Evolutionary conservation across 2,797 vertebrate genomes (phyloP).

Genomic region (Florisuga fusca): DNA sequence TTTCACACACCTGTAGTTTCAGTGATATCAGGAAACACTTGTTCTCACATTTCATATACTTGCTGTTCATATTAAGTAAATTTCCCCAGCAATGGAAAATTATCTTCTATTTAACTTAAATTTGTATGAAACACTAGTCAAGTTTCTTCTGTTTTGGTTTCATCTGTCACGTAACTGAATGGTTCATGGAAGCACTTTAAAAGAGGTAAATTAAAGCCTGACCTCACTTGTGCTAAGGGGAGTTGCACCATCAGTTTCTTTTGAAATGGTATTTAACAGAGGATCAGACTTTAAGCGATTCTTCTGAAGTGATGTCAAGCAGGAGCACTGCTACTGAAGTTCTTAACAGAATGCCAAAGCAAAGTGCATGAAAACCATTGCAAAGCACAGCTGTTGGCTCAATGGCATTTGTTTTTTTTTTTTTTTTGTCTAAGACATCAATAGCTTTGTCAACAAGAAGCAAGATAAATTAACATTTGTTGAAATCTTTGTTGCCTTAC

Average conservation of each 20-base stretch:
- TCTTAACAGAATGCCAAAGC: neutral
- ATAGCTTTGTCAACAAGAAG: constrained; percentile 9
- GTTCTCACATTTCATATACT: neutral
- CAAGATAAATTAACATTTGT: neutral
- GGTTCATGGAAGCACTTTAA: neutral
- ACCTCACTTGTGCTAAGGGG: neutral
- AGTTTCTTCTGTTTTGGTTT: neutral
- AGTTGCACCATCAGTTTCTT: neutral
- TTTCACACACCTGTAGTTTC: neutral
- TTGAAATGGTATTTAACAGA: neutral
- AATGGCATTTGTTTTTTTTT: neutral
- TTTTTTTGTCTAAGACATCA: neutral
- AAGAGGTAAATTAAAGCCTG: neutral
- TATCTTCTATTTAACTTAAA: neutral
- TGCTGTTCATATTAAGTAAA: neutral
- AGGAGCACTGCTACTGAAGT: neutral
- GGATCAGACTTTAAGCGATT: neutral
- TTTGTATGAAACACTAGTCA: neutral
- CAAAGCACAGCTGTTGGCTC: neutral
- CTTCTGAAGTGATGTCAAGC: neutral
- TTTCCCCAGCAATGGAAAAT: neutral
- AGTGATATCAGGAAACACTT: neutral
- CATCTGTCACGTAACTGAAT: neutral
- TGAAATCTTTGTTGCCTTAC: neutral
- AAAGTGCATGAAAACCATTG: neutral